Evolutionary conservation across 23 tunicate species (phyloP).

Genomic region (Halocynthia aurantium): DNA sequence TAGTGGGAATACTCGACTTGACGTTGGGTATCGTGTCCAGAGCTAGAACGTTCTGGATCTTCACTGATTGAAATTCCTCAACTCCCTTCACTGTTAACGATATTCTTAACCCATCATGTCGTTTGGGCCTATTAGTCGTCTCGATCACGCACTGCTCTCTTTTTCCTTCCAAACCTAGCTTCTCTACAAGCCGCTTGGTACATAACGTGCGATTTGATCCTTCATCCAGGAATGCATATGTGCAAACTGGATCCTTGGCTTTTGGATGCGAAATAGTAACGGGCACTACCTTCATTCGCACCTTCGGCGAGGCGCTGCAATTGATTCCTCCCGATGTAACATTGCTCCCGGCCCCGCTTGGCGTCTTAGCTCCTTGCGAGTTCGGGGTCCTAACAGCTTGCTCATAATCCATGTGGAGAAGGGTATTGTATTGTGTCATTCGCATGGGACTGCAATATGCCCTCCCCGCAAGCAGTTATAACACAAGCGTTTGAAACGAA

Average conservation of each 20-base stretch:
- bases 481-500: background rate
- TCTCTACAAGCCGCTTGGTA: background rate
- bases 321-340: background rate
- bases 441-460: no score
- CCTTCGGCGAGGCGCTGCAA: background rate
- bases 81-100: background rate
- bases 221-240: constrained; percentile 20
- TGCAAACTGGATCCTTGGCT: constrained; percentile 2
- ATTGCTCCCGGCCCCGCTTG: no score
- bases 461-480: background rate
- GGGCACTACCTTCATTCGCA: constrained; percentile 4
- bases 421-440: no score
- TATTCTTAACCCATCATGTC: background rate
- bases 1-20: constrained; percentile 11
- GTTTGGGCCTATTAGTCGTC: constrained; percentile 5
- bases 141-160: background rate
- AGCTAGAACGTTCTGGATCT: background rate
- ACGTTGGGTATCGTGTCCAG: constrained; percentile 1
- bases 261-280: constrained; percentile 1
- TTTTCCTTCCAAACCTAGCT: background rate
- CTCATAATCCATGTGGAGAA: no score
- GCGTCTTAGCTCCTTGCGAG: no score
- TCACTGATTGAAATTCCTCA: background rate
- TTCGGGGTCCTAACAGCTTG: no score
- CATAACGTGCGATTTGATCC: background rate